These are phyloP conservation scores for Aspidoscelis tigris DNA, from an alignment of 2,113 vertebrate species.

Conservation along the genomic window DNA sequence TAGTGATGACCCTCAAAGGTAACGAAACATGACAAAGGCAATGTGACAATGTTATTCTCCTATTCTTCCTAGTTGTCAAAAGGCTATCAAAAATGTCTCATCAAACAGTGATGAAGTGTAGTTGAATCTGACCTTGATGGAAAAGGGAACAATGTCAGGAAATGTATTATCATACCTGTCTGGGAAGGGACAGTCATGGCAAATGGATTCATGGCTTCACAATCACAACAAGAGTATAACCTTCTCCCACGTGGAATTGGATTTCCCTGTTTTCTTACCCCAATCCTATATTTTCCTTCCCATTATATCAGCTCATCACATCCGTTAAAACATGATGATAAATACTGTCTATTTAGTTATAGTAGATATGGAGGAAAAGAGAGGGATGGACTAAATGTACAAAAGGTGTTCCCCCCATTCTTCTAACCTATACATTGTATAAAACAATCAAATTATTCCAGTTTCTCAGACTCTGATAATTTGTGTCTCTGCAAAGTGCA, in stretches of 20 bases:
- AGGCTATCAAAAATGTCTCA: constrained; percentile 9
- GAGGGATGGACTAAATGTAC: neutral
- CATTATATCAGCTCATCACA: neutral
- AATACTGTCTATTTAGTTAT: neutral
- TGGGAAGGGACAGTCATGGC: neutral
- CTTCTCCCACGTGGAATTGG: neutral
- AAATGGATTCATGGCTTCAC: neutral
- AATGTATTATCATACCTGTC: neutral
- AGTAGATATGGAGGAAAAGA: neutral
- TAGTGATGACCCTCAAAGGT: neutral
- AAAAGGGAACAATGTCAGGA: neutral
- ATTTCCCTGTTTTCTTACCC: neutral
- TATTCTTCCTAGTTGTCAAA: neutral
- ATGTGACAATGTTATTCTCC: constrained; percentile 16
- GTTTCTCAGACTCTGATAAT: neutral
- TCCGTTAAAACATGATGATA: too few species aligned
- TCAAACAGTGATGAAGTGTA: constrained; percentile 17
- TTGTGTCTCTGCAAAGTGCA: neutral
- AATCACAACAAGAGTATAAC: neutral
- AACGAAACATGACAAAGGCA: constrained; percentile 2
- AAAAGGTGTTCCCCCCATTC: constrained; percentile 26
- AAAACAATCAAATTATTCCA: constrained; percentile 25
- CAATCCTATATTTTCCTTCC: neutral
- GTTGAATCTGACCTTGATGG: constrained; percentile 1
- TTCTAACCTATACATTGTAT: neutral